These are phyloP conservation scores for Gnatocerus cornutus DNA, from an alignment of 2,888 invertebrate species.

Conservation along the genomic window DNA sequence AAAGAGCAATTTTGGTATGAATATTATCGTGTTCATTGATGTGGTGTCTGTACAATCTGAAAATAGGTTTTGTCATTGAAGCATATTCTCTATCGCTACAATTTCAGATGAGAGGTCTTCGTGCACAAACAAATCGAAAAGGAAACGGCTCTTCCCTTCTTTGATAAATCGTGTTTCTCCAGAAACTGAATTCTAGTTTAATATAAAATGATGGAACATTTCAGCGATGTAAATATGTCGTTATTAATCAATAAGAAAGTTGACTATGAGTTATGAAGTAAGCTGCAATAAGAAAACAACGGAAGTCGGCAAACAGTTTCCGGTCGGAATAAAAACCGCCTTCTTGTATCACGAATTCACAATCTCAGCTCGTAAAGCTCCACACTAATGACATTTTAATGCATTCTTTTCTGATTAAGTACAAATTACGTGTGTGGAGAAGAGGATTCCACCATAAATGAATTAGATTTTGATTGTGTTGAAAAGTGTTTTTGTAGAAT, in stretches of 20 bases:
- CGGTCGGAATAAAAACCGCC: constrained; percentile 54
- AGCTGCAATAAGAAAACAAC: constrained; percentile 55
- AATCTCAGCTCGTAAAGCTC: constrained; percentile 49
- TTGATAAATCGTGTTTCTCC: constrained; percentile 44
- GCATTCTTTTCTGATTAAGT: constrained; percentile 49
- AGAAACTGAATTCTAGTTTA: constrained; percentile 45
- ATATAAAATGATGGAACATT: constrained; percentile 51
- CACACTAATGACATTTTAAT: constrained; percentile 52
- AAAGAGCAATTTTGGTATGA: neutral
- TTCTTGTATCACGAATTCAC: constrained; percentile 52
- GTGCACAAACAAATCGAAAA: constrained; percentile 42
- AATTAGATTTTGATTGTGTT: neutral
- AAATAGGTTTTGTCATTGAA: constrained; percentile 1
- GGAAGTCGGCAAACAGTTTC: constrained; percentile 56
- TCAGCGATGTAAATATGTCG: constrained; percentile 52
- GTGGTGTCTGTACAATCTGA: neutral
- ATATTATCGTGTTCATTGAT: neutral
- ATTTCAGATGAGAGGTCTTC: constrained; percentile 29
- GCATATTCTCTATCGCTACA: constrained; percentile 6
- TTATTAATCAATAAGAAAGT: constrained; percentile 55
- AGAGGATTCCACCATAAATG: neutral
- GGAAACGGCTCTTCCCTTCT: constrained; percentile 32
- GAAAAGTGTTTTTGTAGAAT: neutral
- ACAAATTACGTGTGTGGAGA: constrained; percentile 28
- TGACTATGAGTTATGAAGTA: constrained; percentile 55